Evolutionary conservation across 1,140 invertebrate species (phyloP).

Genomic region (Cydia splendana): DNA sequence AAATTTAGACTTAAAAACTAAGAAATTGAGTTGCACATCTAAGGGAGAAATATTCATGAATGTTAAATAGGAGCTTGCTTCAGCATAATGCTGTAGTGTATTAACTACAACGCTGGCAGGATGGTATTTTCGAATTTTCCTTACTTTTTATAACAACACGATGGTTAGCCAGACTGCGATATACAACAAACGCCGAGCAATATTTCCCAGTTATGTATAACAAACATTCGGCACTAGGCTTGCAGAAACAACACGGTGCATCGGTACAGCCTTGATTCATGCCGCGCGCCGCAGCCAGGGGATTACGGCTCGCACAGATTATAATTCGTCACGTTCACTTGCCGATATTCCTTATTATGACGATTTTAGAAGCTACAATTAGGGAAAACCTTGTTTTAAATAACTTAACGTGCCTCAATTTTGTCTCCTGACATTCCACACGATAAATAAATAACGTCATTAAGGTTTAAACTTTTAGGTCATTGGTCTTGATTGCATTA

Average conservation of each 20-base stretch:
- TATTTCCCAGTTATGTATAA: neutral
- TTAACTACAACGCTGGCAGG: no score
- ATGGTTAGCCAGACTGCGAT: neutral
- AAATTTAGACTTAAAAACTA: no score
- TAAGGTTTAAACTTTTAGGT: no score
- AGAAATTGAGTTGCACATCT: no score
- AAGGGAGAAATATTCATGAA: no score
- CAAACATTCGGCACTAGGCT: neutral
- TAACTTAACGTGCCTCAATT: neutral
- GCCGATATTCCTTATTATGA: neutral
- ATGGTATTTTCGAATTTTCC: no score
- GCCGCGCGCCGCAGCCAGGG: neutral
- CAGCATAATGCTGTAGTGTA: no score
- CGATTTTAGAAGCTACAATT: neutral
- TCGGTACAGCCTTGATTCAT: constrained; percentile 20
- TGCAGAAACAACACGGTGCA: constrained; percentile 15
- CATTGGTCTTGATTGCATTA: no score
- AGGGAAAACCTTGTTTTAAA: neutral
- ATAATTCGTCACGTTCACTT: constrained; percentile 9
- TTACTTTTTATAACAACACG: neutral
- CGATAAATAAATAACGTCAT: no score
- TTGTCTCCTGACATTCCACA: no score
- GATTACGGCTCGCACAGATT: constrained; percentile 7
- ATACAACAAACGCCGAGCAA: neutral
- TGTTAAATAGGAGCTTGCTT: no score